These are phyloP conservation scores for Arothron firmamentum DNA, from an alignment of 2,113 vertebrate species.

Conservation along the genomic window DNA sequence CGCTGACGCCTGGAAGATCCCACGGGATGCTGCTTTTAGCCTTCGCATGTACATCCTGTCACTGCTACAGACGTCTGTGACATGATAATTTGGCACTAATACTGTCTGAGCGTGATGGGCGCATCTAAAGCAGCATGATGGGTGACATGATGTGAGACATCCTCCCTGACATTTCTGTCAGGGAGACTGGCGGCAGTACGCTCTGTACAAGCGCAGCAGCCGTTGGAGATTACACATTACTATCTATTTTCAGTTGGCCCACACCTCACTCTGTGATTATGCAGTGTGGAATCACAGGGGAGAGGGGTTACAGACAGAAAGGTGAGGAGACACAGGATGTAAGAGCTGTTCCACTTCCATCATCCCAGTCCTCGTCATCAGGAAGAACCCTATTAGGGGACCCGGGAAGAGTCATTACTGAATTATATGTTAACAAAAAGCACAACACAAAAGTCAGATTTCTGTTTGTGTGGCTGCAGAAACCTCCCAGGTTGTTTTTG, in stretches of 20 bases:
- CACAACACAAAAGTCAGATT: too few species aligned
- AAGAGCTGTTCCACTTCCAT: too few species aligned
- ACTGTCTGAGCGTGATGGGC: conserved; percentile 11
- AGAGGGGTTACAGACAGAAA: conserved; percentile 16
- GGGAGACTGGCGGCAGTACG: conserved; percentile 17
- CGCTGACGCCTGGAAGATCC: conserved; percentile 23
- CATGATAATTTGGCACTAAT: conserved; percentile 32
- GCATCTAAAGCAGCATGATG: conserved; percentile 31
- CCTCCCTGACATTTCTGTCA: conserved; percentile 20
- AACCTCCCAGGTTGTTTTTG: too few species aligned
- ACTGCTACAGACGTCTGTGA: conserved; percentile 16
- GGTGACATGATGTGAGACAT: conserved; percentile 24
- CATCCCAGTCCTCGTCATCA: too few species aligned
- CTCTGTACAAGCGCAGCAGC: conserved; percentile 29
- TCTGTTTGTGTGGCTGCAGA: too few species aligned
- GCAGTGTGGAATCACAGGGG: neutral
- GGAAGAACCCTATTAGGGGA: too few species aligned
- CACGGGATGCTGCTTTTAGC: conserved; percentile 23
- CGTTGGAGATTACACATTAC: conserved; percentile 54
- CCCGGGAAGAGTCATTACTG: too few species aligned
- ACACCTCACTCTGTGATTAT: conserved; percentile 42
- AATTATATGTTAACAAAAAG: too few species aligned
- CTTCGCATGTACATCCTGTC: conserved; percentile 41
- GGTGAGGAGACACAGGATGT: conserved; percentile 1
- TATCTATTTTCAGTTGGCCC: conserved; percentile 56